A percentile compares a stretch with the other conserved stretches of the same genome.
These are phyloP conservation scores for Drosophila multiciliata DNA, from an alignment of 2,888 invertebrate genomes.

Conservation along the genomic window DNA sequence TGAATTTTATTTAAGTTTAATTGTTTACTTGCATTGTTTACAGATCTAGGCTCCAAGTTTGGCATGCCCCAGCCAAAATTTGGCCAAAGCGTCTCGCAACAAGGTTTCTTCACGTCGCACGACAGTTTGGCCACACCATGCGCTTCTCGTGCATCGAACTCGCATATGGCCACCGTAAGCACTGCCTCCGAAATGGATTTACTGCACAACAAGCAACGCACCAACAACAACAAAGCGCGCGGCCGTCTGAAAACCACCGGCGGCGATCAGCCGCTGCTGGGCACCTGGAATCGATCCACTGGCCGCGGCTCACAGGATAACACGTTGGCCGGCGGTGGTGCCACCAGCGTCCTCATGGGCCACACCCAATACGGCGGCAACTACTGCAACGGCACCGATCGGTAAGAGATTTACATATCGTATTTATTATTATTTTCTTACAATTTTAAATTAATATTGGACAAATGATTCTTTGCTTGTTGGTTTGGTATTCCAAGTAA, in stretches of 20 bases:
- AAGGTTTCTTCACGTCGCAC: conserved; percentile 90
- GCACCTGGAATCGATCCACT: conserved; percentile 88
- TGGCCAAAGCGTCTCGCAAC: conserved; percentile 86
- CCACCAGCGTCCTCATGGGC: conserved; percentile 83
- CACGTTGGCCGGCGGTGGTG: conserved; percentile 85
- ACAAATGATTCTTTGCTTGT: background rate
- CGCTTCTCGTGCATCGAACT: conserved; percentile 87
- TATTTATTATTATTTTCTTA: background rate
- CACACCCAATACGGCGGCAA: conserved; percentile 88
- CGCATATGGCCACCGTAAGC: conserved; percentile 86
- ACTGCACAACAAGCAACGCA: conserved; percentile 86
- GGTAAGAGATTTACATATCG: conserved; percentile 84
- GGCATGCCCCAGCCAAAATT: conserved; percentile 88
- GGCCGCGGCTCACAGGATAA: conserved; percentile 86
- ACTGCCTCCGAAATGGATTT: conserved; percentile 91
- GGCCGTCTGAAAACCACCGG: conserved; percentile 88
- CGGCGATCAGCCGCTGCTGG: conserved; percentile 90
- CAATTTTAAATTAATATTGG: background rate
- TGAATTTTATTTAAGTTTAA: background rate
- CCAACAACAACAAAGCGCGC: conserved; percentile 86
- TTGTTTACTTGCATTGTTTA: conserved; percentile 52
- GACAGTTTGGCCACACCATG: conserved; percentile 90
- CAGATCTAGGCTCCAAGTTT: conserved; percentile 92
- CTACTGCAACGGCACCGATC: conserved; percentile 89
- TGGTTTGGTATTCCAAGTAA: background rate